A percentile compares a stretch with the other conserved stretches of the same genome.
These are phyloP conservation scores for Apostichopus parvimensis DNA, from an alignment of 35 echinoderm and acorn worm genomes.

Conservation along the genomic window DNA sequence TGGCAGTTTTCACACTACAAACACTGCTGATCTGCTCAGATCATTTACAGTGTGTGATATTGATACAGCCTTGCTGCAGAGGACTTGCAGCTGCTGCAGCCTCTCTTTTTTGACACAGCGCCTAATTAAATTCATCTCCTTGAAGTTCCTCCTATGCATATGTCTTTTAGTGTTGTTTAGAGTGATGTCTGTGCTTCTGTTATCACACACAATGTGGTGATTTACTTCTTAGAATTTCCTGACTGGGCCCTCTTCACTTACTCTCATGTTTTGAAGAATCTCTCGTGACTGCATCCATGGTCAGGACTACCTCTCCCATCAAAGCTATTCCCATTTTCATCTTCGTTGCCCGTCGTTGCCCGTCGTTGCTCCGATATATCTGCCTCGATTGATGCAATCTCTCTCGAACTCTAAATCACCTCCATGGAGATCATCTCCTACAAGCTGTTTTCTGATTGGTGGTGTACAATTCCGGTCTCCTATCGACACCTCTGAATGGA, in stretches of 20 bases:
- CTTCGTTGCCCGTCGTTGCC: background rate
- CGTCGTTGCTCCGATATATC: background rate
- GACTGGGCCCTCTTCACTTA: background rate
- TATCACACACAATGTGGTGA: background rate
- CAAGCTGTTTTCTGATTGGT: background rate
- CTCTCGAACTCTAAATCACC: background rate
- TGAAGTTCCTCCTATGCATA: background rate
- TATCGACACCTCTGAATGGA: background rate
- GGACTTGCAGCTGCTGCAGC: too few species aligned
- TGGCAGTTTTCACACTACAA: too few species aligned
- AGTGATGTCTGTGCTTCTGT: background rate
- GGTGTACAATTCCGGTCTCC: background rate
- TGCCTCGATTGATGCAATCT: background rate
- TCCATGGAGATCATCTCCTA: background rate
- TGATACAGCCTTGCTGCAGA: too few species aligned
- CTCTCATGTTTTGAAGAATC: background rate
- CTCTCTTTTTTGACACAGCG: too few species aligned
- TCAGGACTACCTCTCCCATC: background rate
- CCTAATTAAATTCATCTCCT: background rate
- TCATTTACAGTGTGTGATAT: too few species aligned
- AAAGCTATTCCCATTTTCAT: background rate
- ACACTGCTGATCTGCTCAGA: too few species aligned
- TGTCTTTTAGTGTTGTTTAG: background rate
- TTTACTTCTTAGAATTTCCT: background rate
- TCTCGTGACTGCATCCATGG: background rate